Conservation (phyloP, 2,888 invertebrate species). For the Drosophila imparisetae region DNA sequence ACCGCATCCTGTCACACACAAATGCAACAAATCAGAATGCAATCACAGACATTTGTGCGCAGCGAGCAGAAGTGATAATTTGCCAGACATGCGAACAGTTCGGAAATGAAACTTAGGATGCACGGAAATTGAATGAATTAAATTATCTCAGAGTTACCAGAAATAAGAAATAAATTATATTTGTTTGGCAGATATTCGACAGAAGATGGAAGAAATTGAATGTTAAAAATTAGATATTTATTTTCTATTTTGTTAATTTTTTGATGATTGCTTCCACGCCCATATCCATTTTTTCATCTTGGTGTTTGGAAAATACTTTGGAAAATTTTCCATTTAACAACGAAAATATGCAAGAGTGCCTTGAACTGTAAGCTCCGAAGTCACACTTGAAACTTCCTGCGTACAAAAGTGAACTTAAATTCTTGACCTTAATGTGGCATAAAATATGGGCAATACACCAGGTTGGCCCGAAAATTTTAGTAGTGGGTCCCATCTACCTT, state of each 20-base stretch:
- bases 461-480: conserved; percentile 40
- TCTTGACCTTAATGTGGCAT: conserved; percentile 46
- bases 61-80: conserved; percentile 28
- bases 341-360: not conserved
- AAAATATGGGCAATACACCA: conserved; percentile 66
- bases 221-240: not conserved
- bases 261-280: not conserved
- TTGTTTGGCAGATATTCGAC: not conserved
- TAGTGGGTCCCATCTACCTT: conserved; percentile 25
- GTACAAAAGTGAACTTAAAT: conserved; percentile 26
- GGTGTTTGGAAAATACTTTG: not conserved
- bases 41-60: conserved; percentile 58
- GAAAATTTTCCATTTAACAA: not conserved
- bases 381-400: conserved; percentile 29
- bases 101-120: conserved; percentile 1
- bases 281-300: not conserved
- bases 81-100: conserved; percentile 12
- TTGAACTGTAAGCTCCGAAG: conserved; percentile 8
- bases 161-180: not conserved
- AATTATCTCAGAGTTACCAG: not conserved
- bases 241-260: not conserved
- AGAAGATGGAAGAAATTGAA: not conserved
- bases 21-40: conserved; percentile 59
- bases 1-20: conserved; percentile 39
- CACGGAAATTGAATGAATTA: conserved; percentile 11